phyloP scores from a whole-genome alignment of 2,888 invertebrate species.

The Buathra laborator region DNA sequence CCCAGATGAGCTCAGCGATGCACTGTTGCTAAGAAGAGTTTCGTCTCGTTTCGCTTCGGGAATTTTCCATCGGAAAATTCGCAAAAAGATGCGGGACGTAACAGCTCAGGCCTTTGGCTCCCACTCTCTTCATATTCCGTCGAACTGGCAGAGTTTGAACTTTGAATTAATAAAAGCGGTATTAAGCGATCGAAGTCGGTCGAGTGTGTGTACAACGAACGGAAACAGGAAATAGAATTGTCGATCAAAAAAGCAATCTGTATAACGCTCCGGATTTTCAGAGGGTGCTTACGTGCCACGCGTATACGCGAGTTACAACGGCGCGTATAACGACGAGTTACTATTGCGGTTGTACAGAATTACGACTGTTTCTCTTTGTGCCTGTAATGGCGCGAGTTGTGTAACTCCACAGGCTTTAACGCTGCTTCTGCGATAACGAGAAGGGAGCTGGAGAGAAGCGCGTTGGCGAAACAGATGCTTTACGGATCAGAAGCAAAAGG shows the following conservation, averaged over 20 bases:
- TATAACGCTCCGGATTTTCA: neutral
- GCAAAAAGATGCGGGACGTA: no score
- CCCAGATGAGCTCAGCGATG: no score
- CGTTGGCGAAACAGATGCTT: neutral
- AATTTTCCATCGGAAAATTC: no score
- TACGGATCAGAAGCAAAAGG: conserved; percentile 15
- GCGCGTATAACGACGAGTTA: conserved; percentile 37
- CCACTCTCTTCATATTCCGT: no score
- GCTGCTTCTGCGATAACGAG: conserved; percentile 28
- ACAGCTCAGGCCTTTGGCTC: no score
- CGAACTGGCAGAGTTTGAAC: no score
- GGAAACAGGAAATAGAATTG: conserved; percentile 36
- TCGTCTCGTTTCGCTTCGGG: no score
- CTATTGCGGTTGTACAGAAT: conserved; percentile 28
- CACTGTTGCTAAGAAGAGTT: no score
- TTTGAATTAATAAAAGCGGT: no score
- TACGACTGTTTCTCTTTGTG: conserved; percentile 34
- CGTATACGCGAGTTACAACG: neutral
- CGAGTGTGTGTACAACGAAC: conserved; percentile 1
- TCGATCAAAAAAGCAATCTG: conserved; percentile 39
- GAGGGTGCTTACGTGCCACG: neutral
- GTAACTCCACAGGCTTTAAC: conserved; percentile 1
- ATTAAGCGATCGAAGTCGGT: neutral
- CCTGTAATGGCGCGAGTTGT: conserved; percentile 14
- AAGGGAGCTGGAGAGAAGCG: neutral